Evolutionary conservation across 35 echinoderm and acorn worm genomes (phyloP).

Genomic region (Apostichopus californicus): DNA sequence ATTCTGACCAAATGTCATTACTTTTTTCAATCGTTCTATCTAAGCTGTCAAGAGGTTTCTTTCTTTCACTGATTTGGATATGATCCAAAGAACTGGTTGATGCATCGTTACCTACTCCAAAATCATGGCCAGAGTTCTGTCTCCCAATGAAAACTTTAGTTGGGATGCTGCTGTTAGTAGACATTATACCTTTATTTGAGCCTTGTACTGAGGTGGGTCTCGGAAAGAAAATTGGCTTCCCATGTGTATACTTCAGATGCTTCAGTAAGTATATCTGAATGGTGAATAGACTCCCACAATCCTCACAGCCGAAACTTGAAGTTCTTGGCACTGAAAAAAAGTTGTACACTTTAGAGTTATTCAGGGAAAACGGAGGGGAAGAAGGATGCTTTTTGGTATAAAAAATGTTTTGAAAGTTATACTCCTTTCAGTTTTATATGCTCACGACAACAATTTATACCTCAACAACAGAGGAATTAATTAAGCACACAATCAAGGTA

Average conservation of each 20-base stretch:
- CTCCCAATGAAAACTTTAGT: not conserved
- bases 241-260: slow-evolving; percentile 41
- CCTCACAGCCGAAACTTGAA: slow-evolving; percentile 27
- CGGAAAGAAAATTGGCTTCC: slow-evolving; percentile 42
- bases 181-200: slow-evolving; percentile 4
- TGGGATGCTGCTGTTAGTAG: not conserved
- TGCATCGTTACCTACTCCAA: not conserved
- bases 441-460: no score
- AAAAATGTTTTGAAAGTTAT: no score
- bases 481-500: no score
- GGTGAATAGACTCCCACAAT: slow-evolving; percentile 36
- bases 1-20: not conserved
- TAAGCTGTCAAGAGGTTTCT: not conserved
- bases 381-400: no score
- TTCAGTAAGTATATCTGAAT: slow-evolving; percentile 50
- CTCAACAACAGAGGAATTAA: no score
- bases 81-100: not conserved
- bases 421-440: no score
- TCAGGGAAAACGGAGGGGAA: no score
- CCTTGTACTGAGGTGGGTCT: not conserved
- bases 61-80: not conserved
- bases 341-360: no score
- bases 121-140: not conserved
- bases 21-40: not conserved
- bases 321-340: not conserved